A percentile compares a stretch with the other conserved stretches of the same genome.
Evolutionary conservation across 1,140 invertebrate species (phyloP).

Genomic region (Pygmarrhopalites habei): DNA sequence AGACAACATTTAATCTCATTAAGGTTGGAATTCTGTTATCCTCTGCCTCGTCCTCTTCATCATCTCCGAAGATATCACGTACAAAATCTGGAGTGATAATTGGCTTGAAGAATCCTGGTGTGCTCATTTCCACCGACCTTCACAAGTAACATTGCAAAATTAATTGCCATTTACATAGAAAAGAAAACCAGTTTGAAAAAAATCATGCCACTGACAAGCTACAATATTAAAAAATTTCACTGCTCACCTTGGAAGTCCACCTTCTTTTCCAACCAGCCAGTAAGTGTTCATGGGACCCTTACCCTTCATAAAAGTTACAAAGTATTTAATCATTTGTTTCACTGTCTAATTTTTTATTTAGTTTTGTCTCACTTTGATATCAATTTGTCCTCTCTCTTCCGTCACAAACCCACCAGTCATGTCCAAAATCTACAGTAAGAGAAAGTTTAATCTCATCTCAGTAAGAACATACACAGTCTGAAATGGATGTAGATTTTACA

Average conservation of each 20-base stretch:
- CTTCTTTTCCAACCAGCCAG: slow-evolving; percentile 45
- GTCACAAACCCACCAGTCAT: slow-evolving; percentile 46
- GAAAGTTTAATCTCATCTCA: too few species aligned
- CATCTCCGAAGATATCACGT: slow-evolving; percentile 30
- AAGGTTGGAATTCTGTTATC: not conserved
- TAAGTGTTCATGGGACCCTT: slow-evolving; percentile 45
- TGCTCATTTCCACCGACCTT: slow-evolving; percentile 38
- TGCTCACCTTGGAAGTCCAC: slow-evolving; percentile 40
- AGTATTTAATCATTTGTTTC: too few species aligned
- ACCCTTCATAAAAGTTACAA: slow-evolving; percentile 40
- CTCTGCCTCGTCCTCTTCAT: slow-evolving; percentile 12
- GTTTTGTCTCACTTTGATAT: slow-evolving; percentile 49
- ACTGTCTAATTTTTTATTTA: too few species aligned
- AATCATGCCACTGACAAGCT: too few species aligned
- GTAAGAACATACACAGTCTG: too few species aligned
- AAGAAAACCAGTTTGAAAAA: too few species aligned
- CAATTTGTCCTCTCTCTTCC: slow-evolving; percentile 45
- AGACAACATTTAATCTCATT: not conserved
- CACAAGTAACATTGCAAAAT: too few species aligned
- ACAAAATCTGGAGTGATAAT: slow-evolving; percentile 30
- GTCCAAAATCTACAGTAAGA: slow-evolving; percentile 45
- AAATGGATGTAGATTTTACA: too few species aligned
- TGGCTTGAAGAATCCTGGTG: slow-evolving; percentile 39
- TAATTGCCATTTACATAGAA: too few species aligned
- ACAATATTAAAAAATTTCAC: too few species aligned